Evolutionary conservation across 37 sponge, comb jelly and placozoan genomes (phyloP), one percentile per base, ranked within the genome.

Genomic region (Lycopodina hypogea): DNA sequence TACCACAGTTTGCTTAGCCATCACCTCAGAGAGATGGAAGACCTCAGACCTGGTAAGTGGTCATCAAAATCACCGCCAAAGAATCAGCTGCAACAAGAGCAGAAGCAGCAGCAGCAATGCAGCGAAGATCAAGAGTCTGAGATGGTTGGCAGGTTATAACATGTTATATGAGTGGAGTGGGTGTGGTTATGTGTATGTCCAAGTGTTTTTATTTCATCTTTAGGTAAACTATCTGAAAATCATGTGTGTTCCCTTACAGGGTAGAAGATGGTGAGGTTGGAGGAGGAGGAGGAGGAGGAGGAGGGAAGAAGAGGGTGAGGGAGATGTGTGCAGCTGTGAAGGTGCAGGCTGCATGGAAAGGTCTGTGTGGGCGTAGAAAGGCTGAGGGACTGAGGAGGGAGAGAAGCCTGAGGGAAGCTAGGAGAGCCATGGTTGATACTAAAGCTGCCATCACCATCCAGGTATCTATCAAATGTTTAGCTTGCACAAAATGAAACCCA

Each of bases 281-380:
- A 45, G 48, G 48, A 45, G 48, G 48, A 45, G 48, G 48, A 45
- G 48, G 14, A 29, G 12, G 68, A 19, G 56, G 34, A 33, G 74
- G 23, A 53, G 74, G 29, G 12, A 32, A 9, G 53, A 15, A 29
- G 6, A 0, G 11, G 28, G 34, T 38, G n/a, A 40, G 37, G 9
- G 61, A 42, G 77, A 42, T 42, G 70, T 14, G 1, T 32, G 79
- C 86, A 37, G 85, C 73, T 37, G 66, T 71, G 24, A 28, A 23
- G 79, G 26, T 85, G 9, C 86, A 85, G 72, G 34, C 55, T 22
- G 32, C 41, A 19, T 85, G 86, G 86, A 85, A 79, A 42, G 77
- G 84, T 4, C 30, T n/a, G 29, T 41, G 28, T 50, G 35, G 60
- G 3, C 42, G 84, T 14, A 52, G 52, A 57, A 29, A 58, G 58